Conservation (phyloP, 2,797 vertebrate genomes). For the Gadopsis marmoratus region DNA sequence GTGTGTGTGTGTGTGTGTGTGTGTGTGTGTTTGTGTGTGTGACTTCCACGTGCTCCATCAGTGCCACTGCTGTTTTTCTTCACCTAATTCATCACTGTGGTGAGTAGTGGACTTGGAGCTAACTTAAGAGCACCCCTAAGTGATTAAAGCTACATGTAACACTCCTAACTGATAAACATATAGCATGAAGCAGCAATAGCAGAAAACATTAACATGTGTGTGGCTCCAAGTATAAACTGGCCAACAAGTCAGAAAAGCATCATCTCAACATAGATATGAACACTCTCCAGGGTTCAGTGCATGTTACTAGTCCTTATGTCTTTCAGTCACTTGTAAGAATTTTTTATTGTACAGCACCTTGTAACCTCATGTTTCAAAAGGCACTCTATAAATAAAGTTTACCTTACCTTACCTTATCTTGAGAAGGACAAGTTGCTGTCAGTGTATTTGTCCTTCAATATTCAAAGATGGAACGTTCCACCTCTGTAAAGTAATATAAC, state of each 20-base stretch:
- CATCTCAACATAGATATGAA: neutral
- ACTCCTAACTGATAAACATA: neutral
- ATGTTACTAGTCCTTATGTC: neutral
- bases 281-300: slow-evolving; percentile 9
- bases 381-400: too few relatives aligned
- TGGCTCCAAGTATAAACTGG: neutral
- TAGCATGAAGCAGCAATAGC: neutral
- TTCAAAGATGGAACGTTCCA: neutral
- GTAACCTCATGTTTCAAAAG: too few relatives aligned
- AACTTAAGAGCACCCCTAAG: slow-evolving; percentile 27
- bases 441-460: neutral
- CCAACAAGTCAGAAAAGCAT: slow-evolving; percentile 17
- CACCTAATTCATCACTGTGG: slow-evolving; percentile 27
- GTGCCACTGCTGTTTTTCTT: slow-evolving; percentile 14
- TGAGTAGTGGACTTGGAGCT: slow-evolving; percentile 14
- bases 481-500: neutral
- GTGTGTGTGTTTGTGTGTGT: neutral
- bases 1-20: slow-evolving; percentile 13
- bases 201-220: neutral
- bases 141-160: slow-evolving; percentile 30
- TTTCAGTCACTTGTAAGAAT: slow-evolving; percentile 4
- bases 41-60: slow-evolving; percentile 12
- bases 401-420: too few relatives aligned
- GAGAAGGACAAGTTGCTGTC: neutral
- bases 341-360: too few relatives aligned